phyloP scores from a whole-genome alignment of 1,140 invertebrate genomes.

The Drosophila bocki region DNA sequence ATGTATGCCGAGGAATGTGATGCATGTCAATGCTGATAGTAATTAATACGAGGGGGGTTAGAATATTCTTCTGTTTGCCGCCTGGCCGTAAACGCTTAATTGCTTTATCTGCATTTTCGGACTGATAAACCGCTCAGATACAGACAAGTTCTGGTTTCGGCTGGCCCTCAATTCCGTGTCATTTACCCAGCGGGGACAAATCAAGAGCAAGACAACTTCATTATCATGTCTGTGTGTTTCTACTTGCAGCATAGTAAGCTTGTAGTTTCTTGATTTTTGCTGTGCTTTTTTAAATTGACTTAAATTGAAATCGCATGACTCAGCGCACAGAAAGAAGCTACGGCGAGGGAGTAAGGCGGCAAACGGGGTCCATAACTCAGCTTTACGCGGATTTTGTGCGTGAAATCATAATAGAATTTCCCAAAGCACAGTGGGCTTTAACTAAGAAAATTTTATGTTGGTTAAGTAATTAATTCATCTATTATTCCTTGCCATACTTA shows the following conservation, averaged over 20 bases:
- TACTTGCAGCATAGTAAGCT: slow-evolving; percentile 40
- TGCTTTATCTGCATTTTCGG: slow-evolving; percentile 42
- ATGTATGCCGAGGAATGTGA: slow-evolving; percentile 17
- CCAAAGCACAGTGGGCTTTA: slow-evolving; percentile 14
- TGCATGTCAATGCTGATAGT: slow-evolving; percentile 31
- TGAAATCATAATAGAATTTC: slow-evolving; percentile 54
- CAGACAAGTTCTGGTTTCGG: slow-evolving; percentile 17
- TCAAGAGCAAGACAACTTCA: slow-evolving; percentile 42
- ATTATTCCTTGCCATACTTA: neutral
- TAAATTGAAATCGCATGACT: slow-evolving; percentile 80
- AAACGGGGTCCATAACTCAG: slow-evolving; percentile 25
- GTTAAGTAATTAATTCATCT: neutral
- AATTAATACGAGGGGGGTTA: slow-evolving; percentile 6
- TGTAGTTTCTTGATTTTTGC: slow-evolving; percentile 70
- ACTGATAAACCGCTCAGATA: slow-evolving; percentile 34
- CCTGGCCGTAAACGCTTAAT: slow-evolving; percentile 33
- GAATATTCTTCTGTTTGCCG: slow-evolving; percentile 7
- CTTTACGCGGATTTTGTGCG: slow-evolving; percentile 49
- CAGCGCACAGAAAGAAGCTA: slow-evolving; percentile 59
- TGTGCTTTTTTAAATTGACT: slow-evolving; percentile 73
- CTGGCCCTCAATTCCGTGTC: slow-evolving; percentile 29
- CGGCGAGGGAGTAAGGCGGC: slow-evolving; percentile 5
- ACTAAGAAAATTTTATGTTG: neutral
- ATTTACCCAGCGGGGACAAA: slow-evolving; percentile 30
- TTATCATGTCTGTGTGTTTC: slow-evolving; percentile 36